Percentiles rank a stretch among this genome's conserved stretches.
Conservation (phyloP, 2,113 vertebrate species). For the Periophthalmus modestus region DNA sequence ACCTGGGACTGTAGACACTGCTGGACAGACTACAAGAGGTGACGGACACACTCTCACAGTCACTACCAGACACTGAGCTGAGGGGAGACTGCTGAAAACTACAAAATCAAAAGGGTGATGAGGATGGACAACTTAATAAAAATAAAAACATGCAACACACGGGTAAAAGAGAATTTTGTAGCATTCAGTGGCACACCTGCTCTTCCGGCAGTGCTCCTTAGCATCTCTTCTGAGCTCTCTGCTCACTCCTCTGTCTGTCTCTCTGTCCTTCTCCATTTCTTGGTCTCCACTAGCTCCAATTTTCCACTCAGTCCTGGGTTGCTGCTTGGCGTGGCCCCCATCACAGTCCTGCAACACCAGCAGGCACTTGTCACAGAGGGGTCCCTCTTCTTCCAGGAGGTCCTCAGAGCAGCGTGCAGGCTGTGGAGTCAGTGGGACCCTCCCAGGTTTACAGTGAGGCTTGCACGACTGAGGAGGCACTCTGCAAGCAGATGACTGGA, state of each 20-base stretch:
- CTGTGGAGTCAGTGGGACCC: conserved; percentile 56
- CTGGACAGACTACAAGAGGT: conserved; percentile 93
- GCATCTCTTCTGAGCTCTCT: conserved; percentile 52
- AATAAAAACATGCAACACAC: conserved; percentile 13
- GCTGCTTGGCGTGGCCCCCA: conserved; percentile 58
- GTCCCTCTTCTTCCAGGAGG: conserved; percentile 58
- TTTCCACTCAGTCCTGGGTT: conserved; percentile 65
- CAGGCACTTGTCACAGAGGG: conserved; percentile 83
- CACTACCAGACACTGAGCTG: conserved; percentile 90
- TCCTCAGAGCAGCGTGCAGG: conserved; percentile 54
- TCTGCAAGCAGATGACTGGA: conserved; percentile 75
- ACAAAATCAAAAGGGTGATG: conserved; percentile 45
- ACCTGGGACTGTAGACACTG: conserved; percentile 88
- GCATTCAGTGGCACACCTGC: conserved; percentile 26
- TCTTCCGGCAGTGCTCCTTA: conserved; percentile 69
- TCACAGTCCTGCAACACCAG: conserved; percentile 48
- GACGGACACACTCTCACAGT: conserved; percentile 91
- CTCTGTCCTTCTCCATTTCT: conserved; percentile 56
- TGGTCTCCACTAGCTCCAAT: conserved; percentile 46
- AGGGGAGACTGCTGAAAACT: conserved; percentile 88
- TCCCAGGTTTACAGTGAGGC: conserved; percentile 57
- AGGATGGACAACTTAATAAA: conserved; percentile 14
- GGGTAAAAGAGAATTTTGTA: conserved; percentile 3
- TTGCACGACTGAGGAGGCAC: conserved; percentile 65
- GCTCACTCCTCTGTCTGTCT: conserved; percentile 43